Conservation (phyloP, 1,140 invertebrate species). For the Dermatophagoides farinae region DNA sequence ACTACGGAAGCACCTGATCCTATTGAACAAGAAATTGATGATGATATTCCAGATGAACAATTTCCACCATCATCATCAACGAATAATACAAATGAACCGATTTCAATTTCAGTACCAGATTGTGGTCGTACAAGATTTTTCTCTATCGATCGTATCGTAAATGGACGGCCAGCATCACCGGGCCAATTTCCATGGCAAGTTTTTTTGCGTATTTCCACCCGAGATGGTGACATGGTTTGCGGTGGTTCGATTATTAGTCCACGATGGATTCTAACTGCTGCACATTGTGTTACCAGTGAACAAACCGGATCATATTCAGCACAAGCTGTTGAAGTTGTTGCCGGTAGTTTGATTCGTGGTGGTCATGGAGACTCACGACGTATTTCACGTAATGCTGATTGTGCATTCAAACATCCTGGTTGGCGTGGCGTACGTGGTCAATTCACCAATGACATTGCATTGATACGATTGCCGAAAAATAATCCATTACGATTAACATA, state of each 20-base stretch:
- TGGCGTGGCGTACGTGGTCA: not conserved
- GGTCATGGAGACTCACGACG: not conserved
- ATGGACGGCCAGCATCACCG: conserved; percentile 47
- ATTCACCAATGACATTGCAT: conserved; percentile 7
- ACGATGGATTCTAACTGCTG: conserved; percentile 57
- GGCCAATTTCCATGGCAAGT: conserved; percentile 36
- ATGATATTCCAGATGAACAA: not conserved
- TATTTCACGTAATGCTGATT: not conserved
- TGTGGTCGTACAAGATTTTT: not conserved
- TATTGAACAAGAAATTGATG: not conserved
- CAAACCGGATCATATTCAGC: not conserved
- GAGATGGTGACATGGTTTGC: conserved; percentile 34
- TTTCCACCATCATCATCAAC: not conserved
- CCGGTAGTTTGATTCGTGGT: not conserved
- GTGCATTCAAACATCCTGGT: conserved; percentile 5
- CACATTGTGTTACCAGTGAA: conserved; percentile 39
- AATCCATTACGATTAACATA: not conserved
- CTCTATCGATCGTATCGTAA: conserved; percentile 44
- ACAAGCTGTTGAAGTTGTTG: not conserved
- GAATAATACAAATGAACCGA: not conserved
- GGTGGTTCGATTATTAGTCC: conserved; percentile 57
- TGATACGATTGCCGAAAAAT: not conserved
- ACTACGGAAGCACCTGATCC: not conserved
- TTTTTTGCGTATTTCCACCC: not conserved
- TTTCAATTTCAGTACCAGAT: not conserved